Evolutionary conservation across 2,888 invertebrate genomes (phyloP).

Genomic region (Bembecia ichneumoniformis): DNA sequence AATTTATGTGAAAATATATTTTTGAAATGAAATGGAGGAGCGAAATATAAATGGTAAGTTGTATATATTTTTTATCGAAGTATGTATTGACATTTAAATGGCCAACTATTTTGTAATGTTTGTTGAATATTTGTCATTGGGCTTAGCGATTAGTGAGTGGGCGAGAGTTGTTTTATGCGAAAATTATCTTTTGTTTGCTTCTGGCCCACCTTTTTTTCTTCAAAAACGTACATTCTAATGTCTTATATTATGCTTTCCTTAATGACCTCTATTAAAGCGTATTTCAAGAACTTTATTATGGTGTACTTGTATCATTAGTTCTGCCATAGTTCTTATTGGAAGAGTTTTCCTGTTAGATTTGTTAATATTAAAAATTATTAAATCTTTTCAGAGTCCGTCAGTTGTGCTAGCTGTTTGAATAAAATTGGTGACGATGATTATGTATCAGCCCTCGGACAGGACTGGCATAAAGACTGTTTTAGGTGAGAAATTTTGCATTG

Average conservation of each 20-base stretch:
- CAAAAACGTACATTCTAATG: too few relatives aligned
- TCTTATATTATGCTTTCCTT: too few relatives aligned
- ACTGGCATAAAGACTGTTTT: slow-evolving; percentile 93
- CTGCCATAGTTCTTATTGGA: not conserved
- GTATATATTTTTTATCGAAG: slow-evolving; percentile 21
- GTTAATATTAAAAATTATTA: not conserved
- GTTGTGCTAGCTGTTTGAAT: slow-evolving; percentile 83
- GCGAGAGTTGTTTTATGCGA: slow-evolving; percentile 45
- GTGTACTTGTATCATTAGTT: not conserved
- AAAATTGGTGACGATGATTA: slow-evolving; percentile 82
- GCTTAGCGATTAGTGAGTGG: slow-evolving; percentile 58
- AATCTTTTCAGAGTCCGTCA: slow-evolving; percentile 37
- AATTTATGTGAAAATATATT: slow-evolving; percentile 16
- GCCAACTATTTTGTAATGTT: not conserved
- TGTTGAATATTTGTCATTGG: slow-evolving; percentile 30
- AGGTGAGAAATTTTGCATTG: slow-evolving; percentile 61
- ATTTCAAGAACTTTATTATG: too few relatives aligned
- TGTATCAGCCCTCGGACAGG: slow-evolving; percentile 84
- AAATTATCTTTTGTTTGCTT: slow-evolving; percentile 56
- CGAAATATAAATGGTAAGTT: slow-evolving; percentile 42
- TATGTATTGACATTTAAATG: not conserved
- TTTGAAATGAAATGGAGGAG: slow-evolving; percentile 62
- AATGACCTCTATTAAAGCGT: too few relatives aligned
- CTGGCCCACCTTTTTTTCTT: slow-evolving; percentile 16
- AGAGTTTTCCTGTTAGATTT: not conserved